Base-by-base conservation (phyloP, 53 echinoderm and acorn worm species). In the Apostichopus leukothele region DNA sequence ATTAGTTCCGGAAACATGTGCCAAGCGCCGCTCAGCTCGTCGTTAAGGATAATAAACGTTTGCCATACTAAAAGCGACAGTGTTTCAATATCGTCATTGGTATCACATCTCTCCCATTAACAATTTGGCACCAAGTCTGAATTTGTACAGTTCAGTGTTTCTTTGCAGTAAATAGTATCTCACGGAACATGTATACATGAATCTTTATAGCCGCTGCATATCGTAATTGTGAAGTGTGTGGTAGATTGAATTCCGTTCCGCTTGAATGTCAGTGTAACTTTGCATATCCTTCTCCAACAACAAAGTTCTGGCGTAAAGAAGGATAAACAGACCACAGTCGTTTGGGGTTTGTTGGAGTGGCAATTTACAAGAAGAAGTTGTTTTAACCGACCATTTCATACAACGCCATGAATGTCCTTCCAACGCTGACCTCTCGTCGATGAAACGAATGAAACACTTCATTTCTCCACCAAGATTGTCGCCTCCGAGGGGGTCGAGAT, bases 321-420 rank as follows among this genome's bases (percentile, higher is more conserved):
- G 23, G 26, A 84, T 60, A 27, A 25, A 84, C 14, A 84, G 1
- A 19, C 84, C 84, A 21, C 84, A 84, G 7, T 84, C 84, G 61
- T 84, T 14, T 26, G 12, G 6, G 1, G 84, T 84, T 60, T 7
- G 1, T 23, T 84, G 84, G 23, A 84, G 61, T 27, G 84, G 26
- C 9, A 84, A 84, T 0, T 66, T 66, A 4, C 23, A 23, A 11
- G 7, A 19, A 9, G 84, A 60, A 1, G 84, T 83, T 4, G 84
- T 83, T 14, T 9, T 9, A 3, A 63, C 12, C 8, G 84, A 20
- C 84, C 84, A 83, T 19, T 55, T 6, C 60, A 60, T 59, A 5
- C 20, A 20, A 2, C 10, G 19, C 4, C 21, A 8, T 5, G 84
- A 61, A 4, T 61, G 59, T 83, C 83, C 83, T 18, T 83, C 83